Conservation (phyloP, 2,888 invertebrate genomes). For the Timema cristinae region DNA sequence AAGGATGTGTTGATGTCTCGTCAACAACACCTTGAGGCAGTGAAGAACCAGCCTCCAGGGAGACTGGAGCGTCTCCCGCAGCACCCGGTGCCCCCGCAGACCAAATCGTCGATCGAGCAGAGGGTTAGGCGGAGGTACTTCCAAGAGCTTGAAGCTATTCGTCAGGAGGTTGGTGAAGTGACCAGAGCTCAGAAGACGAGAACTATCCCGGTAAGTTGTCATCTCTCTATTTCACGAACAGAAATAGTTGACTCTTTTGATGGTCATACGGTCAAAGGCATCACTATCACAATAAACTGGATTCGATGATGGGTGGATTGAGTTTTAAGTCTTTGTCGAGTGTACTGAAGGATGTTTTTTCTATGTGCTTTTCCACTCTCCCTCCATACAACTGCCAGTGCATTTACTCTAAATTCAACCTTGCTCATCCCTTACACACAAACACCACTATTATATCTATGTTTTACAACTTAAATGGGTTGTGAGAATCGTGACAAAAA, state of each 20-base stretch:
- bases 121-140: slow-evolving; percentile 43
- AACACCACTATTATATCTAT: too few species aligned
- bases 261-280: background rate
- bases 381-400: too few species aligned
- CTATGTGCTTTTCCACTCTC: too few species aligned
- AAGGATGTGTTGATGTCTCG: slow-evolving; percentile 72
- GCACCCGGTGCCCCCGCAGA: background rate
- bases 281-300: too few species aligned
- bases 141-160: slow-evolving; percentile 66
- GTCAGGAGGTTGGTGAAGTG: slow-evolving; percentile 66
- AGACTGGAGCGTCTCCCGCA: slow-evolving; percentile 27
- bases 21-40: slow-evolving; percentile 63
- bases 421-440: too few species aligned
- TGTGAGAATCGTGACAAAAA: too few species aligned
- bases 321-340: too few species aligned
- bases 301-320: too few species aligned
- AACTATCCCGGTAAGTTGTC: slow-evolving; percentile 56
- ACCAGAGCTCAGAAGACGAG: slow-evolving; percentile 68
- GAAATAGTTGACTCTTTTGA: slow-evolving; percentile 9
- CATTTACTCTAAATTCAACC: too few species aligned
- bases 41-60: slow-evolving; percentile 63
- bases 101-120: slow-evolving; percentile 31
- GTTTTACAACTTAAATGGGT: too few species aligned
- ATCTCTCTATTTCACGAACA: background rate
- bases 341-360: too few species aligned